Evolutionary conservation across 2,888 invertebrate genomes (phyloP).

Genomic region (Caenorhabditis sp.): DNA sequence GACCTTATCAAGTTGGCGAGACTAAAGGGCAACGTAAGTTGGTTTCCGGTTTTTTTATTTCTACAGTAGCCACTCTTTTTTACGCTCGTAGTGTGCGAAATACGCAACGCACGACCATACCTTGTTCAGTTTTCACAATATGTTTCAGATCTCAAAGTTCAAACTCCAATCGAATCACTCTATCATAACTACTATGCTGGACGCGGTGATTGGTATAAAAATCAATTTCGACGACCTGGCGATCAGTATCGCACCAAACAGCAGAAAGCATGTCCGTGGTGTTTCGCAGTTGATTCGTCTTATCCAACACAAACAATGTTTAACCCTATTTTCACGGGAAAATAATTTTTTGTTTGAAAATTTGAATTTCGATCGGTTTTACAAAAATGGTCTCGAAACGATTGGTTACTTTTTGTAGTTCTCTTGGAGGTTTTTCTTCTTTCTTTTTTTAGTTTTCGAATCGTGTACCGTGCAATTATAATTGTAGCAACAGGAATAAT

Average conservation of each 20-base stretch:
- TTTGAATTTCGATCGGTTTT: no score
- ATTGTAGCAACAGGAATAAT: no score
- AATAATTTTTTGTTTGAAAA: no score
- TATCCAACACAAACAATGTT: slow-evolving; percentile 42
- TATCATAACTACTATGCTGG: slow-evolving; percentile 45
- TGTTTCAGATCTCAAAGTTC: slow-evolving; percentile 31
- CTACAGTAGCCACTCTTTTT: no score
- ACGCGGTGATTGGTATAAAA: slow-evolving; percentile 49
- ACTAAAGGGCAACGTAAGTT: slow-evolving; percentile 41
- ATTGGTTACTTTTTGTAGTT: no score
- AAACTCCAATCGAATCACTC: slow-evolving; percentile 38
- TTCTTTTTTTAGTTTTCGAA: no score
- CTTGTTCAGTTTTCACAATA: background rate
- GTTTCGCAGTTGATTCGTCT: slow-evolving; percentile 49
- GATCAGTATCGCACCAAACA: slow-evolving; percentile 55
- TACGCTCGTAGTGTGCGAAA: background rate
- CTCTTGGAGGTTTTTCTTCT: no score
- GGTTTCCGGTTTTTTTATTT: background rate
- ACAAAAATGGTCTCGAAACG: no score
- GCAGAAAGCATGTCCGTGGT: slow-evolving; percentile 61
- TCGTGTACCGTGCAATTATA: no score
- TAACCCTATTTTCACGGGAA: background rate
- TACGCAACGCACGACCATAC: no score
- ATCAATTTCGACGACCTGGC: slow-evolving; percentile 43
- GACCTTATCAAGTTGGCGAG: slow-evolving; percentile 39